Conservation (phyloP, 2,113 vertebrate genomes). For the Microtus montanus region DNA sequence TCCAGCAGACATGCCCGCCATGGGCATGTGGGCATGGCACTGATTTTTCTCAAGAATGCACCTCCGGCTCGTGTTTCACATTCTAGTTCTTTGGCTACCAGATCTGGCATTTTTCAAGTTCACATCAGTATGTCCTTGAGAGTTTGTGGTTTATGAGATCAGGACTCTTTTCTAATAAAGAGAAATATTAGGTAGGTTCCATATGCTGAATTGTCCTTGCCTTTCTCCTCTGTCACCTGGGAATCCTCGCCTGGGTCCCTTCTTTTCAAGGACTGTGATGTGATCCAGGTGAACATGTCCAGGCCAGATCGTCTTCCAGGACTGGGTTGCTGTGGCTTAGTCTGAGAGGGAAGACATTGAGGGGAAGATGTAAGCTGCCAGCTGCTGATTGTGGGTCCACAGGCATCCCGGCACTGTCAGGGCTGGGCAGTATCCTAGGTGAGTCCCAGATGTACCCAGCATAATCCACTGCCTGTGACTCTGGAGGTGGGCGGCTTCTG, state of each 20-base stretch:
- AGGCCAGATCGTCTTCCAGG: not conserved
- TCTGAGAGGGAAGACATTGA: not conserved
- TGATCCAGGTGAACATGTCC: not conserved
- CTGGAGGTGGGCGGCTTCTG: not conserved
- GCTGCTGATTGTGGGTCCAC: not conserved
- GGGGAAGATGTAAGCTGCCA: not conserved
- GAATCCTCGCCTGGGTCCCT: not conserved
- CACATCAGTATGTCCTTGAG: not conserved
- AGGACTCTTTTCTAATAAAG: conserved; percentile 7
- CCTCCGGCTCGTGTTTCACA: not conserved
- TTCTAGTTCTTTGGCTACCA: not conserved
- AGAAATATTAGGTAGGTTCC: not conserved
- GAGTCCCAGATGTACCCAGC: not conserved
- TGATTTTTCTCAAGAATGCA: not conserved
- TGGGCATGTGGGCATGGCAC: accelerated
- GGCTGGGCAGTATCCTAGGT: too few relatives aligned
- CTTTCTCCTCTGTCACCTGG: not conserved
- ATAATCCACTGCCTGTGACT: not conserved
- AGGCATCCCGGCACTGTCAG: not conserved
- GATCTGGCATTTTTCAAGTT: conserved; percentile 30
- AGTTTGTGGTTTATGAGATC: conserved; percentile 27
- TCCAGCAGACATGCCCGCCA: accelerated
- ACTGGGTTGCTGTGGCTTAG: not conserved
- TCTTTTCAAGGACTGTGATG: not conserved
- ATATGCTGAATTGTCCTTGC: not conserved